Evolutionary conservation across 2,888 invertebrate genomes (phyloP), one percentile per base, ranked within the genome.

Genomic region (Dryococelus australis): DNA sequence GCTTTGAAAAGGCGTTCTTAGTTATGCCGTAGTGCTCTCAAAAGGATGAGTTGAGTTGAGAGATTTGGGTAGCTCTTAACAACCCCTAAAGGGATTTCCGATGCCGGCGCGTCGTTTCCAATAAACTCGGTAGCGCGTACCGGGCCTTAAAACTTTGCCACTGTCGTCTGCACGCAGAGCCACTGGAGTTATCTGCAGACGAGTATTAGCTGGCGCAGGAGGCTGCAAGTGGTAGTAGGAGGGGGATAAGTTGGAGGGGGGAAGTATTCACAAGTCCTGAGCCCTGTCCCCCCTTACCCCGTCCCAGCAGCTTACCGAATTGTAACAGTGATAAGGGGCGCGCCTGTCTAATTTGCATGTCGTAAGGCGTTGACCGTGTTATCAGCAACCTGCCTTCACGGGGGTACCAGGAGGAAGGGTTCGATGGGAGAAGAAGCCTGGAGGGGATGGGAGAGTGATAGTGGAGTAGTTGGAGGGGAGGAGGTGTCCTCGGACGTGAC

Each of bases 271-370:
- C 83, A 83, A 35, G 43, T 83, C 43, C 24, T 43, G 35, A 35
- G 24, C 83, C 35, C 83, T 27, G 83, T n/a, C 83, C 35, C 83
- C 20, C 83, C 83, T 26, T 26, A 16, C n/a, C 28, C 28, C 20
- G 83, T 28, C 28, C 6, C 83, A 2, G 1, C 24, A 24, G 43
- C 35, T 83, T 43, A 35, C 83, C 35, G 83, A 43, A 83, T 65
- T 65, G 65, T 65, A 65, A 65, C 65, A 65, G 65, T 65, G 65
- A 65, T 65, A 65, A 65, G 65, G 65, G 65, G 65, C 65, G 65
- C 24, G 65, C 65, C 65, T 65, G 65, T 65, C 83, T 83, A 83
- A 83, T 83, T 83, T 83, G 83, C 83, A 83, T 83, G 83, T 83
- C 28, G 83, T 35, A 83, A 83, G 83, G 83, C 83, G 83, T 35